These are phyloP conservation scores for Ooceraea biroi DNA, from an alignment of 1,140 invertebrate genomes.

Conservation along the genomic window DNA sequence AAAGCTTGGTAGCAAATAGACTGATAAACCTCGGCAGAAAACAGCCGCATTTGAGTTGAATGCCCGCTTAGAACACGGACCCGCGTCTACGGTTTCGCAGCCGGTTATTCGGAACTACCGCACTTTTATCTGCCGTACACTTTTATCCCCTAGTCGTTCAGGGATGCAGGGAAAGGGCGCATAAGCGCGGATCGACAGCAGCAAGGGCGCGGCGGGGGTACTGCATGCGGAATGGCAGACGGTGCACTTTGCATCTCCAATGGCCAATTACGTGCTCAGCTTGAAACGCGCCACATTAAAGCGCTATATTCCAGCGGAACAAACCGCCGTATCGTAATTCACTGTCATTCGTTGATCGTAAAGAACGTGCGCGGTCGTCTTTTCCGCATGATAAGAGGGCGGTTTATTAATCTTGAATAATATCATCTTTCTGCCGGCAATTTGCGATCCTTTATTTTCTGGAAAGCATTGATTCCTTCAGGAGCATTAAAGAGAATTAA, in stretches of 20 bases:
- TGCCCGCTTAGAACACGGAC: not conserved
- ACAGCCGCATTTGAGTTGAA: conserved; percentile 5
- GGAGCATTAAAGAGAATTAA: no score
- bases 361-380: not conserved
- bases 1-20: not conserved
- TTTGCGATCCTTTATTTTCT: no score
- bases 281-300: conserved; percentile 46
- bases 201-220: not conserved
- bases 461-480: no score
- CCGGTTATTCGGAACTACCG: conserved; percentile 3
- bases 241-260: conserved; percentile 53
- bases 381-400: not conserved
- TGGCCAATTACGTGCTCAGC: conserved; percentile 48
- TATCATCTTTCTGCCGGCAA: no score
- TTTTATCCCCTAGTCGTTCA: conserved; percentile 43
- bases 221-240: conserved; percentile 45
- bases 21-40: not conserved
- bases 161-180: not conserved
- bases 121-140: conserved; percentile 22
- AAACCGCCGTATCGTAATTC: not conserved
- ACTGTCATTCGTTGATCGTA: not conserved
- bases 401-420: no score
- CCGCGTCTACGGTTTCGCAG: not conserved
- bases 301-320: conserved; percentile 6
- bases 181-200: conserved; percentile 42